phyloP scores from a whole-genome alignment of 1,140 invertebrate genomes.

The Mamestra configurata region DNA sequence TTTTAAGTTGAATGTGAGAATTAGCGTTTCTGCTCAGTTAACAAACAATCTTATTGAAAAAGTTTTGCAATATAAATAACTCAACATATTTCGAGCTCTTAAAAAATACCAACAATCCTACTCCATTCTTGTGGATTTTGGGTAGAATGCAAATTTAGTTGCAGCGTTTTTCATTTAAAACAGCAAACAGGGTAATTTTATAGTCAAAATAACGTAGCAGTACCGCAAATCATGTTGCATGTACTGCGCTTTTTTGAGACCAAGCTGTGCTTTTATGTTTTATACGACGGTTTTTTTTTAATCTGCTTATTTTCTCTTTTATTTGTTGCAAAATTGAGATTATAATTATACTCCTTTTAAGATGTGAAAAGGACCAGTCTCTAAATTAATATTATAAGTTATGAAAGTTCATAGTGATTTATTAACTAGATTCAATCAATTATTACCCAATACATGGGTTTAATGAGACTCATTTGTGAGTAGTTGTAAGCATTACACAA shows the following conservation, averaged over 20 bases:
- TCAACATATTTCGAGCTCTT: neutral
- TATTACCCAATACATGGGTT: neutral
- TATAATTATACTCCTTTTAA: neutral
- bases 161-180: slow-evolving; percentile 14
- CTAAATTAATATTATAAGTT: too few relatives aligned
- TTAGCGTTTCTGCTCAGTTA: neutral
- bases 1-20: neutral
- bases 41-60: neutral
- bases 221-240: neutral
- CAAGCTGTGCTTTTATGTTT: neutral
- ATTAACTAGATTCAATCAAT: neutral
- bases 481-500: neutral
- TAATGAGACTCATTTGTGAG: neutral
- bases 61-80: neutral
- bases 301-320: neutral
- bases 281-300: neutral
- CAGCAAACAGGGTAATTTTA: slow-evolving; percentile 1
- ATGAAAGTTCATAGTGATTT: neutral
- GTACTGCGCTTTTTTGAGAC: neutral
- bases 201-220: slow-evolving; percentile 3
- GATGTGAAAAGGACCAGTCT: too few relatives aligned
- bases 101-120: neutral
- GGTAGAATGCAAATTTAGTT: slow-evolving; percentile 10
- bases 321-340: neutral
- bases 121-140: slow-evolving; percentile 4